phyloP scores from a whole-genome alignment of 1,140 invertebrate species.

The Diprion similis region DNA sequence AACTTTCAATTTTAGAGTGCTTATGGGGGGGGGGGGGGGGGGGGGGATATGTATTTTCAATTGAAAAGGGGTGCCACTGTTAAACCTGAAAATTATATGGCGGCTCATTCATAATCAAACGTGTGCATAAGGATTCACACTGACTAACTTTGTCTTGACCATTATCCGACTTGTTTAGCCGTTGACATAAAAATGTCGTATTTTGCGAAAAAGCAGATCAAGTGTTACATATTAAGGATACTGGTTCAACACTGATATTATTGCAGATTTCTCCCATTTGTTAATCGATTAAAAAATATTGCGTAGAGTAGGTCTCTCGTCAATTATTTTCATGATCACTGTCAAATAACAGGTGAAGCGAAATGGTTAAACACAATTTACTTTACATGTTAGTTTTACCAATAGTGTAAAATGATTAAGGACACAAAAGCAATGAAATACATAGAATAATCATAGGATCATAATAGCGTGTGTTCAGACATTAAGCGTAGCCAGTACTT shows the following conservation, averaged over 20 bases:
- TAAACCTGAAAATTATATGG: too few species aligned
- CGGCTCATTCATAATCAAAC: too few species aligned
- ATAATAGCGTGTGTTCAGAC: background rate
- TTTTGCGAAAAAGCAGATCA: background rate
- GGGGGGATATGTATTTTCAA: too few species aligned
- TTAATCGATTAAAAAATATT: background rate
- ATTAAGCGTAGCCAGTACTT: slow-evolving; percentile 21
- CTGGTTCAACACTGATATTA: background rate
- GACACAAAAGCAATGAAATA: background rate
- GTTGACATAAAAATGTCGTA: background rate
- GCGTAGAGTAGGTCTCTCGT: background rate
- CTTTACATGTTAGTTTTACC: too few species aligned
- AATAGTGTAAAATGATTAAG: background rate
- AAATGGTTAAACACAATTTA: too few species aligned
- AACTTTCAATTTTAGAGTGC: too few species aligned
- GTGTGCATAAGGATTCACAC: too few species aligned
- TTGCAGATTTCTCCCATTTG: background rate
- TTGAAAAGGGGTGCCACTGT: too few species aligned
- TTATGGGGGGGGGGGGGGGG: too few species aligned
- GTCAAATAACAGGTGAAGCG: too few species aligned
- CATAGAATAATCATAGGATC: background rate
- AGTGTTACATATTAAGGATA: background rate
- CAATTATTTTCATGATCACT: background rate
- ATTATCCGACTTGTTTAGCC: too few species aligned
- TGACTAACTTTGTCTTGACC: too few species aligned